Evolutionary conservation across 2,888 invertebrate species (phyloP).

Genomic region (Hololepta plana): DNA sequence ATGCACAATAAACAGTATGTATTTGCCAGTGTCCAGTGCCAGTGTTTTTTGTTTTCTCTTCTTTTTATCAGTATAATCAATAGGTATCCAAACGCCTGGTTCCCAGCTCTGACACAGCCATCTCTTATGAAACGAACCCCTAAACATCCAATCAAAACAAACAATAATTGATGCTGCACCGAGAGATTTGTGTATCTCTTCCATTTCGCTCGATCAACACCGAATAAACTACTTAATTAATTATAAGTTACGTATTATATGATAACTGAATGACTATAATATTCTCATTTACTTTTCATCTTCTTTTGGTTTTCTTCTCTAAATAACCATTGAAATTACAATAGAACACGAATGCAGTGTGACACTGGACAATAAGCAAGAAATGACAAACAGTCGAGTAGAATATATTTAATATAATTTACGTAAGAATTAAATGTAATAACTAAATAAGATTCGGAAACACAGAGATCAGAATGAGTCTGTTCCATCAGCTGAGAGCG

Average conservation of each 20-base stretch:
- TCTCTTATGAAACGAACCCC: constrained; percentile 22
- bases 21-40: constrained; percentile 27
- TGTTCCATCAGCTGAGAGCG: constrained; percentile 17
- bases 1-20: constrained; percentile 14
- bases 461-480: constrained; percentile 23
- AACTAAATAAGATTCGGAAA: constrained; percentile 18
- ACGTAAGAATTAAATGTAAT: constrained; percentile 13
- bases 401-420: constrained; percentile 10
- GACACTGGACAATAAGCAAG: constrained; percentile 31
- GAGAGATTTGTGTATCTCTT: no score
- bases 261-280: no score
- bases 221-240: no score
- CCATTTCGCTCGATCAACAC: no score
- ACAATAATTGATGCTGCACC: no score
- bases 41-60: constrained; percentile 15
- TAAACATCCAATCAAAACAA: constrained; percentile 16
- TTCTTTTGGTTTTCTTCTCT: constrained; percentile 10
- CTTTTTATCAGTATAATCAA: constrained; percentile 1
- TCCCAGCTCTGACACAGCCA: constrained; percentile 23
- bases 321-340: constrained; percentile 29
- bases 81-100: constrained; percentile 21
- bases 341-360: constrained; percentile 27
- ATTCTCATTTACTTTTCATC: no score
- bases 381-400: constrained; percentile 6
- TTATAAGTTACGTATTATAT: no score